Base-by-base conservation (phyloP, 2,113 vertebrate genomes). In the Neoarius graeffei region DNA sequence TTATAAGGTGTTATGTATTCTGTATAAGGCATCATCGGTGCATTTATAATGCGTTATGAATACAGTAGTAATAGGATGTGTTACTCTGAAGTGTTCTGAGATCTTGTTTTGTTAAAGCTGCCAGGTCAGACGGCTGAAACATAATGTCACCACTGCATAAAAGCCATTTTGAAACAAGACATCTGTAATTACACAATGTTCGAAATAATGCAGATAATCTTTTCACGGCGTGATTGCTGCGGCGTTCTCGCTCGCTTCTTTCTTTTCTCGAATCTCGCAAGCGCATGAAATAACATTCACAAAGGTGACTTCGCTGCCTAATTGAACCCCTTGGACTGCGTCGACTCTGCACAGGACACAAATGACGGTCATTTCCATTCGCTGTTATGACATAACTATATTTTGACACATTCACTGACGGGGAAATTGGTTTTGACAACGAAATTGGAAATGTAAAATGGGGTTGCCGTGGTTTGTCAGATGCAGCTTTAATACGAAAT, bases 401-500 rank as follows among this genome's bases (percentile, higher is more conserved):
- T 76, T 88, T 88, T 57, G 87, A 79, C 79, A 81, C 48, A 5
- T 89, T 54, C 20, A 27, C 66, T 80, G 59, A 76, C 3, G 25
- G 50, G 30, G 48, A 35, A 48, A 57, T 86, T 84, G 67, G 84
- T 50, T 84, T 50, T 35, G 87, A 84, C 71, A 62, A 73, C 81
- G 86, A 79, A 84, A 79, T 76, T 66, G 64, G 60, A 76, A 81
- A 90, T 57, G 25, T 83, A 67, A 54, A 59, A 30, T 10, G 23
- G 59, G 84, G 54, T 80, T 59, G 42, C 87, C 50, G 74, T 8
- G 50, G 60, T 56, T 60, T 77, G 88, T 79, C 81, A 87, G 77
- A 80, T 73, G 80, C 56, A 82, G 80, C 82, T 85, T 83, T 88
- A 90, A 87, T 90, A 73, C 59, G 35, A 69, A 83, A 54, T 89